A percentile compares a stretch with the other conserved stretches of the same genome.
These are phyloP conservation scores for Heliconius aoede DNA, from an alignment of 2,888 invertebrate species.

Conservation along the genomic window DNA sequence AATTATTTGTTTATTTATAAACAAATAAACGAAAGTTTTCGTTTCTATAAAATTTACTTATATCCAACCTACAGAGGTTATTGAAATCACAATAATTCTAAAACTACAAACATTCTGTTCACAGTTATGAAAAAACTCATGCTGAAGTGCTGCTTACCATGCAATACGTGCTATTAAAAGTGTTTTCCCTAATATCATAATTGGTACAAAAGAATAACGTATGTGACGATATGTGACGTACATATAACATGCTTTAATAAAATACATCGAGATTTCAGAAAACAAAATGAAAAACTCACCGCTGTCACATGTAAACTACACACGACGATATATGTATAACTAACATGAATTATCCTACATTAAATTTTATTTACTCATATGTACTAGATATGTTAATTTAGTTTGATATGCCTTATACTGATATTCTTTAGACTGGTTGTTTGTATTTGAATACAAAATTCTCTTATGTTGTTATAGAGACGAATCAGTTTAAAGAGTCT, in stretches of 20 bases:
- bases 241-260: slow-evolving; percentile 19
- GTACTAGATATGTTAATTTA: slow-evolving; percentile 63
- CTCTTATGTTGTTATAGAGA: slow-evolving; percentile 53
- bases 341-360: slow-evolving; percentile 32
- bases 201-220: background rate
- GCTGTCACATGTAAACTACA: slow-evolving; percentile 8
- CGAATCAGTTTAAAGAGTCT: slow-evolving; percentile 34
- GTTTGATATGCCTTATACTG: slow-evolving; percentile 81
- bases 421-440: slow-evolving; percentile 82
- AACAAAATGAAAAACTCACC: slow-evolving; percentile 40
- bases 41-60: no score
- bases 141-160: slow-evolving; percentile 10
- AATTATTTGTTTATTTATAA: no score
- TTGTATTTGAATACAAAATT: slow-evolving; percentile 72
- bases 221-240: no score
- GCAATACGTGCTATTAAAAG: slow-evolving; percentile 1
- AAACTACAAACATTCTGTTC: background rate
- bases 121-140: background rate
- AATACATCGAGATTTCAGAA: background rate
- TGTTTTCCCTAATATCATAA: background rate
- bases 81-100: background rate
- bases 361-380: slow-evolving; percentile 39
- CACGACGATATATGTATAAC: slow-evolving; percentile 30
- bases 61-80: no score
- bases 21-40: no score